Evolutionary conservation across 2,888 invertebrate species (phyloP), one percentile per base, ranked within the genome.

Genomic region (Cheilosia pagana): DNA sequence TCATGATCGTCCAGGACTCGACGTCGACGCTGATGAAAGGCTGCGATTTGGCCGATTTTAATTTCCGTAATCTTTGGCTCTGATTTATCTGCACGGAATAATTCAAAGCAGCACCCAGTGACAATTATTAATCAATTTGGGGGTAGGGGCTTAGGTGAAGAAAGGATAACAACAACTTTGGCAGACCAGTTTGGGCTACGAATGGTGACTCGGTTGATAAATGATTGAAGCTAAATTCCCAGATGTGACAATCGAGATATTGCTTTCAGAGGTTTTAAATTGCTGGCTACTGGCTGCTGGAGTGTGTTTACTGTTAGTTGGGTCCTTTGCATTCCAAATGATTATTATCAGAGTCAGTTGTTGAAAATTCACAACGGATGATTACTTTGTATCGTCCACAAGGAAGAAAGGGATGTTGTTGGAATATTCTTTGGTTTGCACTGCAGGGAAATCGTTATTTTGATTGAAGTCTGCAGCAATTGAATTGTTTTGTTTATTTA

Each of bases 41-140:
- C n/a, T 78, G 77, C 57, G 67, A 59, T 68, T 83, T 83, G 74
- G 82, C 79, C 74, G 74, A 71, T 81, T 85, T 85, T 85, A 85
- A 85, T 85, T 85, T 85, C 85, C 85, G 85, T 71, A 70, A 81
- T 74, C 77, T 78, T 85, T 62, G 75, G 55, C 19, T 81, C 60
- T 70, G 81, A 85, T 85, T 85, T 85, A 85, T 85, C 60, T 52
- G 65, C 60, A 81, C 71, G 65, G 71, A 85, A 76, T 81, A 85
- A 75, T 85, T 71, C 71, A 81, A 19, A 79, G 50, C 79, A 75
- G 28, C 75, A 71, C 55, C 59, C 65, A 81, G 81, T n/a, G n/a
- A 75, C 85, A 79, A 85, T 81, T 81, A 75, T 75, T 79, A 85
- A 85, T 85, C 85, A 79, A 81, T 85, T 79, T 71, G 75, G 63